Conservation (phyloP, 2,113 vertebrate species). For the Natator depressus region DNA sequence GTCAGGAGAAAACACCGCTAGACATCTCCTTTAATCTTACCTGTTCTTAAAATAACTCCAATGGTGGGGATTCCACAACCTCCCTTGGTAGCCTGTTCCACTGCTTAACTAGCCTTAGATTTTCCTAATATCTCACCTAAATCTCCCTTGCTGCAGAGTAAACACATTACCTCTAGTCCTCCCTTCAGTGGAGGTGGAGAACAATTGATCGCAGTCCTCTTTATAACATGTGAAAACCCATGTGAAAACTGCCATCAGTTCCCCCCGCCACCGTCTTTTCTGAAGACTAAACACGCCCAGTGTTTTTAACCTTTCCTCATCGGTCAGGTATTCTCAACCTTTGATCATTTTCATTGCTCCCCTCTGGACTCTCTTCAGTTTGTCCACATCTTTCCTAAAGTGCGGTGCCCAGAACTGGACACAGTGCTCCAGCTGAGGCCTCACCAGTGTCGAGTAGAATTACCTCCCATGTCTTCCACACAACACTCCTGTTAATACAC, state of each 20-base stretch:
- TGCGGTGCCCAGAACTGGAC: not conserved
- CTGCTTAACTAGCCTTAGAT: not conserved
- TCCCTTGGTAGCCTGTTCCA: not conserved
- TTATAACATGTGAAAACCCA: not conserved
- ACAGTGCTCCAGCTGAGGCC: not conserved
- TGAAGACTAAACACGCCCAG: not conserved
- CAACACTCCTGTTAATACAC: not conserved
- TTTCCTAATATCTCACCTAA: not conserved
- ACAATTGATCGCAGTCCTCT: not conserved
- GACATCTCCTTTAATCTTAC: not conserved
- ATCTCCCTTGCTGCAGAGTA: not conserved
- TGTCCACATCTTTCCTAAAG: no score
- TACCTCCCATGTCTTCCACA: not conserved
- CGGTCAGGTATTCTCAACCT: not conserved
- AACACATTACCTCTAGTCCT: not conserved
- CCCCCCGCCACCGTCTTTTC: not conserved
- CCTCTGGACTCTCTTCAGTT: no score
- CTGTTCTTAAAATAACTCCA: not conserved
- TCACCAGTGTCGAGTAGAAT: not conserved
- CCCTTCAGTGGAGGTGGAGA: not conserved
- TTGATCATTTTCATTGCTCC: not conserved
- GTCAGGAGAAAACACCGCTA: conserved; percentile 56
- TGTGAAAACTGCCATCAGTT: not conserved
- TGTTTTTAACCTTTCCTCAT: not conserved
- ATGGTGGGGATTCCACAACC: not conserved